Evolutionary conservation across 2,797 vertebrate genomes (phyloP).

Genomic region (Syngnathus rostellatus): DNA sequence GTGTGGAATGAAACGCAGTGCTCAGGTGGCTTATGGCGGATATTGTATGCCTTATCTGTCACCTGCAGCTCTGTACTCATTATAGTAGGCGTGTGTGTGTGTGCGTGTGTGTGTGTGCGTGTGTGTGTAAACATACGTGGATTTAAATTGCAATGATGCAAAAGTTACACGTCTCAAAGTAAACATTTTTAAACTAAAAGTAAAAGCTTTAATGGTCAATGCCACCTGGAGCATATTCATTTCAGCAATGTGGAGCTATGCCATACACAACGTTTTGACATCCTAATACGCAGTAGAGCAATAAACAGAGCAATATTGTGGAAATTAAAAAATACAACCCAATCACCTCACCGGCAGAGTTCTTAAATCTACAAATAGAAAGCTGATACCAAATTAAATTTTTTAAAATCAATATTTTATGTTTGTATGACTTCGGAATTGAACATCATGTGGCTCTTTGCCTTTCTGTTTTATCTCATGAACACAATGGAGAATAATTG

Average conservation of each 20-base stretch:
- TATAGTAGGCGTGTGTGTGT: constrained; percentile 49
- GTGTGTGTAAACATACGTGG: background rate
- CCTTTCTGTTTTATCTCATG: no score
- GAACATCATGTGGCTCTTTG: no score
- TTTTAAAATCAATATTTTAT: no score
- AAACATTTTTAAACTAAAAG: no score
- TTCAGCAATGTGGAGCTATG: background rate
- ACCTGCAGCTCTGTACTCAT: constrained; percentile 68
- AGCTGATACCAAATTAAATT: background rate
- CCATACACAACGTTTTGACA: background rate
- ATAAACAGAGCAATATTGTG: background rate
- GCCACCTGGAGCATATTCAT: no score
- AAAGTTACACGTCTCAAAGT: background rate
- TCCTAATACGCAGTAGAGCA: background rate
- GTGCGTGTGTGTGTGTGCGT: background rate
- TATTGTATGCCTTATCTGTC: constrained; percentile 69
- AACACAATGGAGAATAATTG: no score
- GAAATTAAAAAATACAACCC: background rate
- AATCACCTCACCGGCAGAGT: no score
- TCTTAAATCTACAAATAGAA: background rate
- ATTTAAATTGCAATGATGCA: background rate
- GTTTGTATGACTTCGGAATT: no score
- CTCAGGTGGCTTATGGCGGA: constrained; percentile 54
- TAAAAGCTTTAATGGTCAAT: no score
- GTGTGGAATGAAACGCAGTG: constrained; percentile 35